Evolutionary conservation across 2,113 vertebrate species (phyloP), one percentile per base, ranked within the genome.

Genomic region (Excalfactoria chinensis): DNA sequence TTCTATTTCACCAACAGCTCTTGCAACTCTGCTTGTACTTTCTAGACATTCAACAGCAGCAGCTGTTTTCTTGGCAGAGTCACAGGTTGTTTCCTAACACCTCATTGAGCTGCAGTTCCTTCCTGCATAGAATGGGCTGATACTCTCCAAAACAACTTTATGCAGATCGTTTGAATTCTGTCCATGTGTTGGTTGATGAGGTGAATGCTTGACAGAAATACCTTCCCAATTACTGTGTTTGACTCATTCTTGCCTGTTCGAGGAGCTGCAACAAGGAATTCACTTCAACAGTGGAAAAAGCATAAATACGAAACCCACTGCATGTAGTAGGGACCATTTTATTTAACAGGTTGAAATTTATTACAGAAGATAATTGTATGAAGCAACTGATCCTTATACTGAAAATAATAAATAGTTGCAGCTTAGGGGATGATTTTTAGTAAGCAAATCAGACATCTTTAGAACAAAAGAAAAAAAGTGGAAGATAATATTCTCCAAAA

Each of bases 111-210:
- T 35, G 23, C 44, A 58, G n/a, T n/a, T 88, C 44, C 49, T 80
- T 86, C 55, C 55, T 84, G 76, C 17, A 30, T 8, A 62, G 26
- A 83, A 76, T 15, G 30, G 59, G 21, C 41, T 73, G 80, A 43
- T 41, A 58, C 17, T 62, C 90, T 88, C 35, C 41, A 73, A 74
- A 67, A 37, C 18, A 80, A 86, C 37, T 95, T 84, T 69, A 70
- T 77, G 35, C 41, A 77, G 15, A 53, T 35, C 2, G 6, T 32
- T 70, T 63, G 70, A 90, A 86, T 34, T 53, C 26, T 70, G 11
- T n/a, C 59, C 19, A 30, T 2, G 2, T 73, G 44, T 72, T 56
- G 2, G 19, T 70, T 4, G 1, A 64, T 43, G 19, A 83, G 55
- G 22, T 60, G 64, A 95, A 66, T 48, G 20, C 40, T 70, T 77